Evolutionary conservation across 1,140 invertebrate genomes (phyloP), one percentile per base, ranked within the genome.

Genomic region (Sarcophaga peregrina): DNA sequence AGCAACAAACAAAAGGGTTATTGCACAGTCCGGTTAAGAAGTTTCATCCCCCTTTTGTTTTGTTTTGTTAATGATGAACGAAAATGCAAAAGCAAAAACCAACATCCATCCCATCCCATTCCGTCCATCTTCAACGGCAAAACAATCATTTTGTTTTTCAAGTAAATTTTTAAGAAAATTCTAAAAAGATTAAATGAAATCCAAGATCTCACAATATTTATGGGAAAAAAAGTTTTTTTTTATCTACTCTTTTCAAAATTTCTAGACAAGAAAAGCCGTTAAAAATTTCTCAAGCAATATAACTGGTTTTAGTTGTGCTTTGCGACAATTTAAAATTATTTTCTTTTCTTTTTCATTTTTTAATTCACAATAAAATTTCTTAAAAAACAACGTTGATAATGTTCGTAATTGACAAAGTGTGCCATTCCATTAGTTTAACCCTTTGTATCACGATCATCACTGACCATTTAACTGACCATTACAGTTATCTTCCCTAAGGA

Each of bases 21-120:
- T 74, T 45, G 25, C 37, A 74, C 25, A 74, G 73, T 74, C 73
- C 73, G 73, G 73, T 74, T 74, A 74, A 74, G 73, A 74, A 11
- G 37, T 74, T 74, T 74, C 73, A 74, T 74, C 73, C 73, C 68
- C 52, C 15, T 62, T 74, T 74, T 25, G 20, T 74, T 74, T 74
- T 25, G 20, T 74, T 73, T 11, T 73, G 68, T 25, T 73, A 73
- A 62, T 62, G 15, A 62, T 17, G n/a, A n/a, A n/a, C 13, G 15
- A 62, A 17, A 15, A 54, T 15, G 13, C 58, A 62, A 62, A 15
- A 62, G 58, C 13, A n/a, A 62, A 17, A 62, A 0, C 6, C 5
- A 17, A n/a, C n/a, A n/a, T n/a, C n/a, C n/a, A n/a, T n/a, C n/a
- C n/a, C n/a, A n/a, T 37, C 5, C 10, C 17, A 20, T 11, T 2